These are phyloP conservation scores for Epirrita christyi DNA, from an alignment of 2,888 invertebrate species.

Conservation along the genomic window DNA sequence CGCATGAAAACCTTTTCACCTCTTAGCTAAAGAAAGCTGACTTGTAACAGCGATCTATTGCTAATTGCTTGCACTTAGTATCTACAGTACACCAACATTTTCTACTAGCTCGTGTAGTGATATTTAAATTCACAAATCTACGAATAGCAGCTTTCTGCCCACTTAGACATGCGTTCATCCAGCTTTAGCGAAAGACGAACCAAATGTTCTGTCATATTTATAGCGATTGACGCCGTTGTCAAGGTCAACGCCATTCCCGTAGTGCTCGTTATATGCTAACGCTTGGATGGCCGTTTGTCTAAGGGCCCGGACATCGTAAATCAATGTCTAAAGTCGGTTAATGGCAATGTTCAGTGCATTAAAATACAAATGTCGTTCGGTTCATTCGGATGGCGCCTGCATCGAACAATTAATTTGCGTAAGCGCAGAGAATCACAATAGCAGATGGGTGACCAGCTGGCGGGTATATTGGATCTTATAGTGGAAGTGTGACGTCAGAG, in stretches of 20 bases:
- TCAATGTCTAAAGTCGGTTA: slow-evolving; percentile 41
- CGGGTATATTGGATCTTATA: slow-evolving; percentile 59
- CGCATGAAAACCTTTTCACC: slow-evolving; percentile 27
- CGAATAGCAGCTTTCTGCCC: slow-evolving; percentile 45
- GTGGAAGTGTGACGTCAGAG: slow-evolving; percentile 56
- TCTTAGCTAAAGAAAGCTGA: slow-evolving; percentile 34
- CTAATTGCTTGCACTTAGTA: slow-evolving; percentile 45
- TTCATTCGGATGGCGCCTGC: slow-evolving; percentile 53
- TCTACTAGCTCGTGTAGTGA: slow-evolving; percentile 35
- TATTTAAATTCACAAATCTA: slow-evolving; percentile 46
- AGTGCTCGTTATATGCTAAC: not conserved
- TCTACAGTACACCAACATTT: slow-evolving; percentile 41
- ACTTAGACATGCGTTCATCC: not conserved
- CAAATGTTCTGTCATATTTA: no score
- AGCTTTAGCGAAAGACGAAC: no score
- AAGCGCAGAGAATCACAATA: slow-evolving; percentile 68
- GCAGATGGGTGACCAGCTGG: slow-evolving; percentile 71
- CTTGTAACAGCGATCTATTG: slow-evolving; percentile 33
- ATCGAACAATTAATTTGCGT: slow-evolving; percentile 66
- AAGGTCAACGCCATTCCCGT: not conserved
- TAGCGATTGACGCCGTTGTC: not conserved
- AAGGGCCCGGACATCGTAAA: slow-evolving; percentile 44
- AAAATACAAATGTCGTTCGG: slow-evolving; percentile 43
- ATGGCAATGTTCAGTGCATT: slow-evolving; percentile 44
- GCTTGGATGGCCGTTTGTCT: not conserved